Conservation (phyloP, 2,113 vertebrate genomes). For the Todiramphus chloris region DNA sequence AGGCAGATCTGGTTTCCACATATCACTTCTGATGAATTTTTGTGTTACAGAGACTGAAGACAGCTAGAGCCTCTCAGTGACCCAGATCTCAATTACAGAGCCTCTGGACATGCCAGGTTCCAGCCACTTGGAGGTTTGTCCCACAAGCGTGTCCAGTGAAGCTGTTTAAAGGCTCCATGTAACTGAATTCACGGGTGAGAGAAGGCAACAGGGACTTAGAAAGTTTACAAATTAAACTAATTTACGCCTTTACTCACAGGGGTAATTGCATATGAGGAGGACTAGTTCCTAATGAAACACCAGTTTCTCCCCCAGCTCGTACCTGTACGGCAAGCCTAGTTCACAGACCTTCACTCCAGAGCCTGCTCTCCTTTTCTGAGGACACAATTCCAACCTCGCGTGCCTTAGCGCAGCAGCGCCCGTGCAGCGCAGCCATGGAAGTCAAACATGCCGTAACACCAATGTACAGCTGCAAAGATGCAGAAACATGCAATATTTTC, state of each 20-base stretch:
- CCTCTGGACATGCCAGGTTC: background rate
- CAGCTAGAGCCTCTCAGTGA: background rate
- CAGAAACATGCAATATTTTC: background rate
- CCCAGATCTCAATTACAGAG: background rate
- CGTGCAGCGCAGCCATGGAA: too few species aligned
- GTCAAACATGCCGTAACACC: background rate
- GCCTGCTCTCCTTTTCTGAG: background rate
- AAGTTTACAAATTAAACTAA: background rate
- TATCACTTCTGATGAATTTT: background rate
- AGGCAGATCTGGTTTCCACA: background rate
- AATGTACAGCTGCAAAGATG: background rate
- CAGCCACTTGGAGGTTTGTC: background rate
- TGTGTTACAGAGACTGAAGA: background rate
- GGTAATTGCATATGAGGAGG: background rate
- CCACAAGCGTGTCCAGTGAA: background rate
- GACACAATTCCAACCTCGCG: background rate
- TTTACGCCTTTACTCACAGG: background rate
- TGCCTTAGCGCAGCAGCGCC: background rate
- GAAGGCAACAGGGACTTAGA: background rate
- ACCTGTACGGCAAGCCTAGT: too few species aligned
- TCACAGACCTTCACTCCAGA: background rate
- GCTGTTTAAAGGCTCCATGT: background rate
- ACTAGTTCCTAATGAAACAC: background rate
- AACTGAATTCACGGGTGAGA: background rate
- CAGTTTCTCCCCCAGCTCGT: background rate